A percentile compares a stretch with the other conserved stretches of the same genome.
phyloP scores from a whole-genome alignment of 1,140 invertebrate genomes.

The Helicoverpa zea region DNA sequence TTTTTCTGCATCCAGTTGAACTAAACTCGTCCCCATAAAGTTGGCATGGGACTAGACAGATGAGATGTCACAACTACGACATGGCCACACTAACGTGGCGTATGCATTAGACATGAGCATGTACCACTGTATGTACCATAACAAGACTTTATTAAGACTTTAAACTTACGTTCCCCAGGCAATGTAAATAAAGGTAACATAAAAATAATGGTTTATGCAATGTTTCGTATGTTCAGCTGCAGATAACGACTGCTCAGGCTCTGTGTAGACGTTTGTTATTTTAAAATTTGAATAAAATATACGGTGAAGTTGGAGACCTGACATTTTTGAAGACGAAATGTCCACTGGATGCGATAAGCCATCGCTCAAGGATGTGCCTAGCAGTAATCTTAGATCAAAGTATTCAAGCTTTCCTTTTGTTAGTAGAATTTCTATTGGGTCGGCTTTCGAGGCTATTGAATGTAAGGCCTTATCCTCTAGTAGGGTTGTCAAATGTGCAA shows the following conservation, averaged over 20 bases:
- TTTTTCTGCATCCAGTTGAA: no score
- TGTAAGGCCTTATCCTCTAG: slow-evolving; percentile 40
- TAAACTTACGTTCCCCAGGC: not conserved
- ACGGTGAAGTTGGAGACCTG: not conserved
- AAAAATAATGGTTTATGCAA: not conserved
- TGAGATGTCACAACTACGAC: no score
- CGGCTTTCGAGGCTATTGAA: slow-evolving; percentile 43
- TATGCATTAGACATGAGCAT: no score
- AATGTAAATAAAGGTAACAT: not conserved
- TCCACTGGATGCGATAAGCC: slow-evolving; percentile 24
- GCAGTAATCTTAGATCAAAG: slow-evolving; percentile 47
- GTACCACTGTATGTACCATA: not conserved
- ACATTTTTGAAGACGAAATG: slow-evolving; percentile 37
- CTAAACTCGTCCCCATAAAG: no score
- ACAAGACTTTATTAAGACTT: not conserved
- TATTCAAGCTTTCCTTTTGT: slow-evolving; percentile 47
- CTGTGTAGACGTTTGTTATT: not conserved
- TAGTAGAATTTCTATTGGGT: slow-evolving; percentile 33
- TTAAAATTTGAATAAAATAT: slow-evolving; percentile 34
- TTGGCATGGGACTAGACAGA: no score
- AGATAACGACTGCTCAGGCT: slow-evolving; percentile 10
- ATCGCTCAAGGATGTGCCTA: slow-evolving; percentile 32
- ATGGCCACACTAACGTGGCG: no score
- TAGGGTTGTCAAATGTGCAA: slow-evolving; percentile 37
- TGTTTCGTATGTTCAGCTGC: not conserved